Percentiles rank a stretch among this genome's conserved stretches.
Conservation (phyloP, 1,140 invertebrate genomes). For the Helicoverpa armigera region DNA sequence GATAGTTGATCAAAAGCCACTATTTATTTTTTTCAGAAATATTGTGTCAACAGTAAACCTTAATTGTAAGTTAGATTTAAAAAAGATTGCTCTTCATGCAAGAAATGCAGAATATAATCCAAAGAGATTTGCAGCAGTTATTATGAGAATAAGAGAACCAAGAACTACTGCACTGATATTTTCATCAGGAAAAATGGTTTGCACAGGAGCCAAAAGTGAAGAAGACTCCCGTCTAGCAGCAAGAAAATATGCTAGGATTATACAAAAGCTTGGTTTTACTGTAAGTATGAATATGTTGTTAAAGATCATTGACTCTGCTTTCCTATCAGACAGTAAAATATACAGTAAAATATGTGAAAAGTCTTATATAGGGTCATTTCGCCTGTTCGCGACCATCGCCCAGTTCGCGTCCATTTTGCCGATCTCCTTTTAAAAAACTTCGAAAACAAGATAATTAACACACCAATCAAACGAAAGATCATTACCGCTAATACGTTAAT, state of each 20-base stretch:
- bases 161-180: conserved; percentile 99
- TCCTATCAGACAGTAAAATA: not conserved
- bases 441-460: too few species aligned
- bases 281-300: conserved; percentile 85
- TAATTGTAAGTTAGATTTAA: conserved; percentile 97
- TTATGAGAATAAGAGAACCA: conserved; percentile 99
- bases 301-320: too few species aligned
- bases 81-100: conserved; percentile 99
- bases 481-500: too few species aligned
- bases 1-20: too few species aligned
- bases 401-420: too few species aligned
- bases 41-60: conserved; percentile 99
- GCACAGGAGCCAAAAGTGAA: conserved; percentile 99
- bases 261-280: conserved; percentile 99
- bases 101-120: conserved; percentile 99
- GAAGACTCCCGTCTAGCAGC: conserved; percentile 98
- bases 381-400: too few species aligned
- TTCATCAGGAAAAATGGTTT: conserved; percentile 99
- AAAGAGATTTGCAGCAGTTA: conserved; percentile 99
- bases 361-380: not conserved
- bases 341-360: not conserved
- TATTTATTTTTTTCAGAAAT: conserved; percentile 90
- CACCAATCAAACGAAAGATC: too few species aligned
- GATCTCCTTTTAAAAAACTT: too few species aligned
- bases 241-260: conserved; percentile 99